Evolutionary conservation across 2,888 invertebrate genomes (phyloP), one percentile per base, ranked within the genome.

Genomic region (Scaptomyza tumidula): DNA sequence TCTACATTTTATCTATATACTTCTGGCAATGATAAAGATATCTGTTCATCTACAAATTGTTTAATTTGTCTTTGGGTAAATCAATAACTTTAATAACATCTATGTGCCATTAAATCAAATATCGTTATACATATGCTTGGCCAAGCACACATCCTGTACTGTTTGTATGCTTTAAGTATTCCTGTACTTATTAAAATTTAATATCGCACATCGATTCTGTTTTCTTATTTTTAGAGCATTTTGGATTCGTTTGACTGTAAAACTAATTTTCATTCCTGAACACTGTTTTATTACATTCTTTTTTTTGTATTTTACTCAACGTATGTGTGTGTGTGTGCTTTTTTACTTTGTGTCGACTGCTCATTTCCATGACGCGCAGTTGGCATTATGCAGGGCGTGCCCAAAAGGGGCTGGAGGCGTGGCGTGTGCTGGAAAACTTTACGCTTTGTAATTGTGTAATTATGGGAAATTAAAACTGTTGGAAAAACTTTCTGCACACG

Each of bases 361-460:
- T 88, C 88, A 88, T 88, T 85, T 85, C 78, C 84, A 80, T 88
- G 86, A 80, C 84, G 88, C 84, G 72, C 88, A 87, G 88, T 82
- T 87, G 88, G 86, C 79, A 84, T 81, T 84, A 85, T 86, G 60
- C 52, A 67, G 65, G 86, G 83, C 71, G 80, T 68, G 73, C 67
- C 82, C 73, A 44, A 35, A 53, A 66, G 56, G 54, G 54, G 64
- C 54, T 49, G 58, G 54, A 57, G 88, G 84, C 76, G 87, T 79
- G 87, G 79, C 85, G 75, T 82, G 86, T 80, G 86, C 83, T 84
- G 83, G 52, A 85, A 86, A 86, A 86, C 88, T 86, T 86, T 86
- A 85, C 89, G 87, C 87, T 89, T 89, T 89, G 89, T 86, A 86
- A 86, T 86, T 86, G 89, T 86, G 86, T 86, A 86, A 89, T 86